Evolutionary conservation across 1,140 invertebrate genomes (phyloP).

Genomic region (Neotoxoptera formosana): DNA sequence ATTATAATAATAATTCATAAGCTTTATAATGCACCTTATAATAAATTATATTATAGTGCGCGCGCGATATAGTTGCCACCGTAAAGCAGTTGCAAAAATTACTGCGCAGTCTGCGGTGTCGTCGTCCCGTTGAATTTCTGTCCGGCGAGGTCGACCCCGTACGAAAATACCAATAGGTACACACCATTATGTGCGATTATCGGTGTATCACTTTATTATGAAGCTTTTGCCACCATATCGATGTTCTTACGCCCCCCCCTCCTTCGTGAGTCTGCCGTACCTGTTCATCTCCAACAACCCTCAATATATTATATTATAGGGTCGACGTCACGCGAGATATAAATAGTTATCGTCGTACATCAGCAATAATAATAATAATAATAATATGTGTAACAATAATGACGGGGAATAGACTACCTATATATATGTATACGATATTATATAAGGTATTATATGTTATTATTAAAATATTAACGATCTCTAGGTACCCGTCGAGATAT

Average conservation of each 20-base stretch:
- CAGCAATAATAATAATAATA: background rate
- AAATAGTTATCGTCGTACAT: background rate
- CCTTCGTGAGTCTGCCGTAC: background rate
- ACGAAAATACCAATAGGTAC: background rate
- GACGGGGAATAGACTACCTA: background rate
- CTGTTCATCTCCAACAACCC: background rate
- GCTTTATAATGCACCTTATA: background rate
- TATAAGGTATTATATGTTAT: background rate
- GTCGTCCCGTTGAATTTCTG: background rate
- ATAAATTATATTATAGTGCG: too few species aligned
- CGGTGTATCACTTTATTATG: background rate
- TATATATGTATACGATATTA: background rate
- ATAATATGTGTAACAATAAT: background rate
- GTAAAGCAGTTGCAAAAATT: background rate
- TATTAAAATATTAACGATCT: background rate
- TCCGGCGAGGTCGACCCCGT: background rate
- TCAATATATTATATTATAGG: background rate
- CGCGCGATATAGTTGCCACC: background rate
- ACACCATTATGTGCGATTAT: background rate
- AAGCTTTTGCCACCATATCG: background rate
- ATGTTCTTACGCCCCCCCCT: background rate
- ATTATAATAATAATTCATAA: background rate
- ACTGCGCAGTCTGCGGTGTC: background rate
- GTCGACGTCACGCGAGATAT: background rate
- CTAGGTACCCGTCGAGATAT: background rate